Evolutionary conservation across 2,797 vertebrate genomes (phyloP).

Genomic region (Phrynocephalus guinanensis): DNA sequence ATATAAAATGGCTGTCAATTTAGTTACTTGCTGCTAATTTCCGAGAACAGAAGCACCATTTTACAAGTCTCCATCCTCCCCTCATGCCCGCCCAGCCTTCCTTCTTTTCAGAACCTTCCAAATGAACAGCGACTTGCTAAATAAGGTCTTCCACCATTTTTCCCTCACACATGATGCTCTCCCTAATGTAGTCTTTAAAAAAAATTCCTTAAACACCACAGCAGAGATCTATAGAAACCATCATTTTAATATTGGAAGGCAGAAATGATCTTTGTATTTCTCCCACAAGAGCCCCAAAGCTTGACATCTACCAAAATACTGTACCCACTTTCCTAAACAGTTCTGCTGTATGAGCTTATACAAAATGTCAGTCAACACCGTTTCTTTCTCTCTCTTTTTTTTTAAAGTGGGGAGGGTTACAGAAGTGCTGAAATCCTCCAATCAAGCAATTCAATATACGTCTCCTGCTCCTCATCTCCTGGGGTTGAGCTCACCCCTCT

Average conservation of each 20-base stretch:
- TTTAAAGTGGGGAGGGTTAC: background rate
- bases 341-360: background rate
- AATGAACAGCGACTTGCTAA: constrained; percentile 70
- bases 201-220: constrained; percentile 49
- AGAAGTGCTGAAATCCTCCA: constrained; percentile 68
- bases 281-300: constrained; percentile 16
- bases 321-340: constrained; percentile 54
- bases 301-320: constrained; percentile 60
- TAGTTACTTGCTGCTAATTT: constrained; percentile 76
- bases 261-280: background rate
- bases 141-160: constrained; percentile 68
- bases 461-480: constrained; percentile 60
- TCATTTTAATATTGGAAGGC: constrained; percentile 55
- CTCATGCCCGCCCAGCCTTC: constrained; percentile 39
- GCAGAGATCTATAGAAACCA: constrained; percentile 61
- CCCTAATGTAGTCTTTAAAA: constrained; percentile 45
- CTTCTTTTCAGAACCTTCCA: constrained; percentile 70
- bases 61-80: constrained; percentile 70
- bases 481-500: constrained; percentile 25
- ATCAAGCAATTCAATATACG: constrained; percentile 57
- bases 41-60: constrained; percentile 75
- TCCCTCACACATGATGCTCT: constrained; percentile 48
- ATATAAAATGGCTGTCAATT: constrained; percentile 87
- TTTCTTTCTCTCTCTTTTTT: background rate
- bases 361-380: background rate